Evolutionary conservation across 1,140 invertebrate genomes (phyloP).

Genomic region (Wiebesia pumilae): DNA sequence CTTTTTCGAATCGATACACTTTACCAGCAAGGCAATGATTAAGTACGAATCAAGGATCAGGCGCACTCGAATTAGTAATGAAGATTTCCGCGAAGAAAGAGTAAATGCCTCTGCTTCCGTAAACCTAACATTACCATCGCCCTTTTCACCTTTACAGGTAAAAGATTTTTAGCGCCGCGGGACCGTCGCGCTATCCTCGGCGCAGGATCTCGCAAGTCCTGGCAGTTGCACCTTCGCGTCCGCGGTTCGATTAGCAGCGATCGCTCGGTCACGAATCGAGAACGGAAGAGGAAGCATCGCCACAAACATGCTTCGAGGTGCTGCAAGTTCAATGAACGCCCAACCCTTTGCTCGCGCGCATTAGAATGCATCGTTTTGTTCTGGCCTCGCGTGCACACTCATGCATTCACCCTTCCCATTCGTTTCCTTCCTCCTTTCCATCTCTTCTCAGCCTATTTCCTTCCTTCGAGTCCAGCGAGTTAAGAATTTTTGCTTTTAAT

Average conservation of each 20-base stretch:
- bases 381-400: neutral
- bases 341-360: constrained; percentile 27
- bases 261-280: constrained; percentile 43
- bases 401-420: neutral
- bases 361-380: constrained; percentile 18
- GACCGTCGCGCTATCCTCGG: no score
- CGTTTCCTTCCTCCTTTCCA: neutral
- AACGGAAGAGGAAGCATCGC: constrained; percentile 45
- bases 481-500: no score
- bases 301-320: no score
- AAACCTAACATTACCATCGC: no score
- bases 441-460: no score
- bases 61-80: neutral
- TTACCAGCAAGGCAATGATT: neutral
- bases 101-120: no score
- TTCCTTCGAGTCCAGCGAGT: no score
- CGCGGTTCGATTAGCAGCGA: neutral
- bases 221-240: neutral
- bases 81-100: neutral
- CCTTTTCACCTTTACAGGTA: neutral
- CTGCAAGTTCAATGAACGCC: constrained; percentile 41
- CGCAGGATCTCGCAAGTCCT: no score
- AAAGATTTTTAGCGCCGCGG: neutral
- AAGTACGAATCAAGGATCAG: neutral
- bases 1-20: neutral